These are phyloP conservation scores for Pampus argenteus DNA, from an alignment of 2,797 vertebrate genomes.

Conservation along the genomic window DNA sequence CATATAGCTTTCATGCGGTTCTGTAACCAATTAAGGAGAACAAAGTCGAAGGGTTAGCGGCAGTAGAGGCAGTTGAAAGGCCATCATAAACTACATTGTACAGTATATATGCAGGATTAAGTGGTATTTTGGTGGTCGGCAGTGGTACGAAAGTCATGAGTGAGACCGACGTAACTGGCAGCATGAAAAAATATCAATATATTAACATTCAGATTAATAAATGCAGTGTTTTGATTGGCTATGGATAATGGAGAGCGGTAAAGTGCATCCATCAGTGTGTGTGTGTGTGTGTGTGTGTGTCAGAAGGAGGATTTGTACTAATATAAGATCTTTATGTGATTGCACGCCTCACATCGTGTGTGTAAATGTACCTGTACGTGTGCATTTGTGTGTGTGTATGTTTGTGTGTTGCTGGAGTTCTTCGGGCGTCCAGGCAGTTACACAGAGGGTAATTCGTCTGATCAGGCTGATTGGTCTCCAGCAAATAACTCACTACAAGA, in stretches of 20 bases:
- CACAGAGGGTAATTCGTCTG: constrained; percentile 79
- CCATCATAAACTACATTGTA: constrained; percentile 39
- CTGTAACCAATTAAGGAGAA: constrained; percentile 72
- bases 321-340: constrained; percentile 4
- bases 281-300: neutral
- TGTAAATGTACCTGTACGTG: constrained; percentile 29
- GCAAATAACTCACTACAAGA: constrained; percentile 85
- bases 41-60: constrained; percentile 65
- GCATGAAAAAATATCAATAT: constrained; percentile 11
- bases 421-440: constrained; percentile 70
- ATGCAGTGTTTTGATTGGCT: constrained; percentile 9
- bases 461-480: constrained; percentile 82
- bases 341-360: constrained; percentile 6
- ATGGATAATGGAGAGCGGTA: neutral
- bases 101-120: constrained; percentile 28
- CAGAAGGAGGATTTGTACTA: neutral
- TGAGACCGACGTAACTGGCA: neutral
- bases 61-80: constrained; percentile 40
- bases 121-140: constrained; percentile 19
- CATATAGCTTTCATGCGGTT: constrained; percentile 76
- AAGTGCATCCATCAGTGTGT: neutral
- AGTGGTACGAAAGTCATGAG: neutral
- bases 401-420: constrained; percentile 59
- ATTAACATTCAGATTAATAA: neutral
- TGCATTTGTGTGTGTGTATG: constrained; percentile 16